A percentile compares a stretch with the other conserved stretches of the same genome.
phyloP scores from a whole-genome alignment of 2,888 invertebrate species.

The Eristalis pertinax region DNA sequence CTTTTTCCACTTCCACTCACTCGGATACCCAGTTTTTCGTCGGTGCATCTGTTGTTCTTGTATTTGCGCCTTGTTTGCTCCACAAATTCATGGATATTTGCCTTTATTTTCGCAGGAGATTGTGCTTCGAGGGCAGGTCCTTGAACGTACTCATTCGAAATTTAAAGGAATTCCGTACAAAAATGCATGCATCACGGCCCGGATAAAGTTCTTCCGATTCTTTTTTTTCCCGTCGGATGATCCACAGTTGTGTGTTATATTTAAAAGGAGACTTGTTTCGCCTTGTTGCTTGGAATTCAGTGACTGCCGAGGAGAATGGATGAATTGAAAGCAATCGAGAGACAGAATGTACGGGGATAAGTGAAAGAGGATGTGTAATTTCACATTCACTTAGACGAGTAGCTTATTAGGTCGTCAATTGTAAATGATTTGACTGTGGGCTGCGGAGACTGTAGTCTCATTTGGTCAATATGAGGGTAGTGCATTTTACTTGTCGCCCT shows the following conservation, averaged over 20 bases:
- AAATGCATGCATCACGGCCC: slow-evolving; percentile 7
- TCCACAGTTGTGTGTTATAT: not conserved
- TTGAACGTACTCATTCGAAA: slow-evolving; percentile 23
- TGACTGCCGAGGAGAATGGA: too few relatives aligned
- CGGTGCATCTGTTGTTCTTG: not conserved
- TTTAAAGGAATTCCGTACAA: slow-evolving; percentile 21
- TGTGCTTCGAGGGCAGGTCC: slow-evolving; percentile 45
- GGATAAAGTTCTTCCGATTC: not conserved
- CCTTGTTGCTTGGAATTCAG: not conserved
- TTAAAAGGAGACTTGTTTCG: not conserved
- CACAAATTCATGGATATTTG: slow-evolving; percentile 57
- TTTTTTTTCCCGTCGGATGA: not conserved
- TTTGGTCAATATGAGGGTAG: too few relatives aligned
- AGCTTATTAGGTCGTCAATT: too few relatives aligned
- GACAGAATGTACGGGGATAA: too few relatives aligned
- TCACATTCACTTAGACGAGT: too few relatives aligned
- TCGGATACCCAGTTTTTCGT: slow-evolving; percentile 14
- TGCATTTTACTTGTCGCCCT: too few relatives aligned
- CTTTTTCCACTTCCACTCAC: slow-evolving; percentile 42
- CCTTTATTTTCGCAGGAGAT: slow-evolving; percentile 44
- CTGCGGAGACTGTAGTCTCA: too few relatives aligned
- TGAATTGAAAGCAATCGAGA: too few relatives aligned
- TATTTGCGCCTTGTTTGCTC: slow-evolving; percentile 20
- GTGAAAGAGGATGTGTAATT: too few relatives aligned
- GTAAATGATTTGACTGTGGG: too few relatives aligned